Evolutionary conservation across 2,113 vertebrate genomes (phyloP).

Genomic region (Nothobranchius furzeri): DNA sequence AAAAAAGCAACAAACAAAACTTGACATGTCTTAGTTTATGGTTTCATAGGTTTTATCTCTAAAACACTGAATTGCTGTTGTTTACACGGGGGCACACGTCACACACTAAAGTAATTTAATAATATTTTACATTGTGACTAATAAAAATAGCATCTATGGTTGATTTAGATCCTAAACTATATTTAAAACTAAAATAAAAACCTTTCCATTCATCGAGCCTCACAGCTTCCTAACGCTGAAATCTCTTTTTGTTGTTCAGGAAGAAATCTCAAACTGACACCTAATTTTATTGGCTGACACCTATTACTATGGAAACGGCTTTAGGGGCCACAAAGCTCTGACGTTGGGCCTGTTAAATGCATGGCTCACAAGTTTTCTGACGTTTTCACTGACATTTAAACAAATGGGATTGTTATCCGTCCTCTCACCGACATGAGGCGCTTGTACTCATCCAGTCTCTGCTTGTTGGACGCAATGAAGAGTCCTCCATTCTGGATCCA

Average conservation of each 20-base stretch:
- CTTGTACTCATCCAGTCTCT: conserved; percentile 95
- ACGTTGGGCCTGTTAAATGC: neutral
- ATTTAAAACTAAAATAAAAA: too few relatives aligned
- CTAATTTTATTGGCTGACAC: neutral
- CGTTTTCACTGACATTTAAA: neutral
- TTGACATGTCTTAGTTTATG: too few relatives aligned
- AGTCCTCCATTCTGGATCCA: conserved; percentile 98
- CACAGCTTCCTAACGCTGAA: neutral
- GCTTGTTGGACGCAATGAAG: conserved; percentile 95
- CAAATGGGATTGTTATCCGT: too few relatives aligned
- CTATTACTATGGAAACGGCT: conserved; percentile 1
- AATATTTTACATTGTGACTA: too few relatives aligned
- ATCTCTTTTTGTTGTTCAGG: neutral
- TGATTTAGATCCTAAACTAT: too few relatives aligned
- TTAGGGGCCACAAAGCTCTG: neutral
- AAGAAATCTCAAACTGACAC: neutral
- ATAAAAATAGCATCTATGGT: too few relatives aligned
- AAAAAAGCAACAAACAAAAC: too few relatives aligned
- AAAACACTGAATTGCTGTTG: too few relatives aligned
- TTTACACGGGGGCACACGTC: too few relatives aligned
- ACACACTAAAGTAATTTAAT: too few relatives aligned
- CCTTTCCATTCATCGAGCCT: too few relatives aligned
- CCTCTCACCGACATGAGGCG: conserved; percentile 94
- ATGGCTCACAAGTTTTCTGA: neutral
- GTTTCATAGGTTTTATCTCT: too few relatives aligned